phyloP scores from a whole-genome alignment of 1,140 invertebrate genomes.

The Zaprionus camerounensis region DNA sequence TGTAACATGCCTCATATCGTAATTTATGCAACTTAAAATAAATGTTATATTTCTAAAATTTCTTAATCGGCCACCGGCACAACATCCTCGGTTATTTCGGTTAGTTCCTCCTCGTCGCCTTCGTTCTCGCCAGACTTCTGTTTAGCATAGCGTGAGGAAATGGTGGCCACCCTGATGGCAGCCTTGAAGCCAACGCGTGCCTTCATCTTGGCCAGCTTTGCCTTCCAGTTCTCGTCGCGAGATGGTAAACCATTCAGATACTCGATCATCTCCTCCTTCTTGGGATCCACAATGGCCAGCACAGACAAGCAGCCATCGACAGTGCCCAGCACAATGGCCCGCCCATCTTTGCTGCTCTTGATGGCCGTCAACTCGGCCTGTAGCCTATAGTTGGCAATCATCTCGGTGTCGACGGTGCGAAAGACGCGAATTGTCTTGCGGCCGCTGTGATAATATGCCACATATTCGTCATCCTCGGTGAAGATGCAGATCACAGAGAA shows the following conservation, averaged over 20 bases:
- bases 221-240: conserved; percentile 90
- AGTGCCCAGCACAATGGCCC: conserved; percentile 93
- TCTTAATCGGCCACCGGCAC: conserved; percentile 64
- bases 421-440: conserved; percentile 96
- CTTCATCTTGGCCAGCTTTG: conserved; percentile 88
- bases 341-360: conserved; percentile 92
- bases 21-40: conserved; percentile 69
- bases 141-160: conserved; percentile 75
- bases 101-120: conserved; percentile 67
- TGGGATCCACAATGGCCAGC: conserved; percentile 95
- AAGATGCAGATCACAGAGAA: conserved; percentile 98
- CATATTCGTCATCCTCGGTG: conserved; percentile 96
- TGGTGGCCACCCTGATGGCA: conserved; percentile 84
- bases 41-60: conserved; percentile 78
- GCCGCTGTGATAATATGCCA: conserved; percentile 96
- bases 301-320: conserved; percentile 97
- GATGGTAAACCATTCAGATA: conserved; percentile 89
- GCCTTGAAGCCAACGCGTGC: conserved; percentile 89
- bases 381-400: conserved; percentile 96
- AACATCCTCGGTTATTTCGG: conserved; percentile 70
- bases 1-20: conserved; percentile 54
- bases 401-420: conserved; percentile 93
- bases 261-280: conserved; percentile 87
- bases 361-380: conserved; percentile 96
- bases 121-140: conserved; percentile 54